phyloP scores from a whole-genome alignment of 2,113 vertebrate genomes.

The Ceratotherium simum region DNA sequence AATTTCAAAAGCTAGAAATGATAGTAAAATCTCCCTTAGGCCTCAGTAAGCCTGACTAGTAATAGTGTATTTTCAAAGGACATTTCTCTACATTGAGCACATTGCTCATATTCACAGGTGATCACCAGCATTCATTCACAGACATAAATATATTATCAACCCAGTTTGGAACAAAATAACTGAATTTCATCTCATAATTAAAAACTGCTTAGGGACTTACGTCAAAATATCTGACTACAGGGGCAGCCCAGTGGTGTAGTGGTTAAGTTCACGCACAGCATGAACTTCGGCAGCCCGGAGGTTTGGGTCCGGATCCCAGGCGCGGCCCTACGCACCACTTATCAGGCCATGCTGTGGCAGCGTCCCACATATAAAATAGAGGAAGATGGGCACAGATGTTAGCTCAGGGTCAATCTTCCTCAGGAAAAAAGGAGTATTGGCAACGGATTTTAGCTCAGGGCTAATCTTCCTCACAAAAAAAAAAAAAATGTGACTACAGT shows the following conservation, averaged over 20 bases:
- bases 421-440: too few relatives aligned
- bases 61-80: background rate
- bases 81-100: background rate
- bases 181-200: background rate
- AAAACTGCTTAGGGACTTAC: background rate
- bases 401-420: too few relatives aligned
- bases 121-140: background rate
- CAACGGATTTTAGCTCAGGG: too few relatives aligned
- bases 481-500: background rate
- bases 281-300: too few relatives aligned
- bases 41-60: background rate
- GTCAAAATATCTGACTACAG: background rate
- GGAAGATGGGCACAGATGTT: too few relatives aligned
- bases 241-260: too few relatives aligned
- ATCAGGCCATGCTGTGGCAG: too few relatives aligned
- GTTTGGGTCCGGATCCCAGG: too few relatives aligned
- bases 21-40: background rate
- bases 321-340: too few relatives aligned
- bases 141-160: background rate
- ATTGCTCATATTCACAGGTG: background rate
- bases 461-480: too few relatives aligned
- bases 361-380: too few relatives aligned
- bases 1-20: conserved; percentile 33
- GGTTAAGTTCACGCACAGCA: too few relatives aligned
- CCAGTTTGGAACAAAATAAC: background rate